Percentiles rank a stretch among this genome's conserved stretches.
Evolutionary conservation across 2,888 invertebrate species (phyloP).

Genomic region (Rhamphomyia laevipes): DNA sequence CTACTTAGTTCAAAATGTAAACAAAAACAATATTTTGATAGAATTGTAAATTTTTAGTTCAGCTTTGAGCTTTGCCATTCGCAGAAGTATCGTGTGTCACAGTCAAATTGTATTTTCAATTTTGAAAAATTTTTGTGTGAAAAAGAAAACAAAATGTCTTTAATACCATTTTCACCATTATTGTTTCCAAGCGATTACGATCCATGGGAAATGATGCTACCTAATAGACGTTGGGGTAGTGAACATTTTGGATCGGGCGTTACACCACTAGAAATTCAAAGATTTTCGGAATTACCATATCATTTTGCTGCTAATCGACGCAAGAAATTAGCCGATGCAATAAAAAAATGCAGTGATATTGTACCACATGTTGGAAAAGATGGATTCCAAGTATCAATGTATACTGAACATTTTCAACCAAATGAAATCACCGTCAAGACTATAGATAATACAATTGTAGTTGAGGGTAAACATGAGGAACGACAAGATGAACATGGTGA

Average conservation of each 20-base stretch:
- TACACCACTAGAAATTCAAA: not conserved
- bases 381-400: constrained; percentile 61
- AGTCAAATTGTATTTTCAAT: no score
- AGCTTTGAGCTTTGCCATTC: no score
- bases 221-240: not conserved
- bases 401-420: constrained; percentile 60
- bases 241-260: not conserved
- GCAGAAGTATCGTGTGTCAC: no score
- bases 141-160: no score
- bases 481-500: constrained; percentile 72
- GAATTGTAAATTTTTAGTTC: no score
- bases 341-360: no score
- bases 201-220: not conserved
- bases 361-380: constrained; percentile 46
- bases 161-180: no score
- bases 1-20: no score
- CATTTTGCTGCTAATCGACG: no score
- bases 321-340: no score
- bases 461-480: constrained; percentile 74
- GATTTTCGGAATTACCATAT: not conserved
- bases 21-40: no score
- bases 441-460: constrained; percentile 45
- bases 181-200: not conserved
- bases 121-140: no score
- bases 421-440: constrained; percentile 61